These are phyloP conservation scores for Ciconia maguari DNA, from an alignment of 2,113 vertebrate species.

Conservation along the genomic window DNA sequence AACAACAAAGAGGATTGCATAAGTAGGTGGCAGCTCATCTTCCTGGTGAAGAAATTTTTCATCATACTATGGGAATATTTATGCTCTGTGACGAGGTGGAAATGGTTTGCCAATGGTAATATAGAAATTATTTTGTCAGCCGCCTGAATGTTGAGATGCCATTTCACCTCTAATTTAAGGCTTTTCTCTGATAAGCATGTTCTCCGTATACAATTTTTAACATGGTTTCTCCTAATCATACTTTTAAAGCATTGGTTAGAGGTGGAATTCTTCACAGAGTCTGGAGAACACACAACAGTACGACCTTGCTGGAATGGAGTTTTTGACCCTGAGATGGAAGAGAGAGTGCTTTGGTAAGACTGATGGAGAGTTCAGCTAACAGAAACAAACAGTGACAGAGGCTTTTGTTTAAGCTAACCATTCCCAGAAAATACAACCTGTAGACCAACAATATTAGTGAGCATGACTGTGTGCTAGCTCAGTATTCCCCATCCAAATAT, in stretches of 20 bases:
- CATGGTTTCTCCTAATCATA: background rate
- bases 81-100: background rate
- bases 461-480: background rate
- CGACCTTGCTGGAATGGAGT: background rate
- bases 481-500: background rate
- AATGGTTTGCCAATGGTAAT: background rate
- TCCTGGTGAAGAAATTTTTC: background rate
- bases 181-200: background rate
- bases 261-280: background rate
- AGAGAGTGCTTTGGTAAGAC: background rate
- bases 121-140: background rate
- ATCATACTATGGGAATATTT: background rate
- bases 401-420: background rate
- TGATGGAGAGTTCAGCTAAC: background rate
- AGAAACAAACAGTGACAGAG: background rate
- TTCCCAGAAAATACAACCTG: background rate
- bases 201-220: background rate
- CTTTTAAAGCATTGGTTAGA: background rate
- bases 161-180: background rate
- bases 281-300: background rate
- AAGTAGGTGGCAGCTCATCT: background rate
- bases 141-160: background rate
- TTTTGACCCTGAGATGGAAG: background rate
- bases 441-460: background rate
- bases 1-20: background rate